phyloP scores from a whole-genome alignment of 1,140 invertebrate species.

The Procambarus virginalis region DNA sequence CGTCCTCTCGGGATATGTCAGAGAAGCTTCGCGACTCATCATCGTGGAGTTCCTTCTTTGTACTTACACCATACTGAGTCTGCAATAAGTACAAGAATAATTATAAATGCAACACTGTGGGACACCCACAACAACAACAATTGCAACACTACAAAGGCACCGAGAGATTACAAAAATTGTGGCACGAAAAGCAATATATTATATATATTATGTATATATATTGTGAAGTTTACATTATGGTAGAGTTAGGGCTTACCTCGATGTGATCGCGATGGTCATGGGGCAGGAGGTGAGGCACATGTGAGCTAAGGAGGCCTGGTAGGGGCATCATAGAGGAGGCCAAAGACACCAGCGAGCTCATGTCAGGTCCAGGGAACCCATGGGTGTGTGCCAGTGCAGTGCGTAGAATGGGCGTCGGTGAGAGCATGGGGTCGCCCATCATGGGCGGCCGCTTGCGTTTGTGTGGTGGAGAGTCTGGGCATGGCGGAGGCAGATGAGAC shows the following conservation, averaged over 20 bases:
- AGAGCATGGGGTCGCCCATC: slow-evolving; percentile 73
- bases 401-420: slow-evolving; percentile 71
- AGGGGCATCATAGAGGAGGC: slow-evolving; percentile 76
- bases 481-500: slow-evolving; percentile 55
- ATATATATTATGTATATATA: no score
- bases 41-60: slow-evolving; percentile 59
- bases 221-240: no score
- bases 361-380: slow-evolving; percentile 79
- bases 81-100: not conserved
- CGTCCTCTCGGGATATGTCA: slow-evolving; percentile 54
- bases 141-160: not conserved
- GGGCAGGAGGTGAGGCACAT: slow-evolving; percentile 47
- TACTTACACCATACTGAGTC: slow-evolving; percentile 23
- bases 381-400: slow-evolving; percentile 76
- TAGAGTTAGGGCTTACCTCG: slow-evolving; percentile 41
- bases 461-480: slow-evolving; percentile 63
- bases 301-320: slow-evolving; percentile 63
- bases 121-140: not conserved
- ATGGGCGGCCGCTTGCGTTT: slow-evolving; percentile 60
- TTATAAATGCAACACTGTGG: no score
- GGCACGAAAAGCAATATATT: no score
- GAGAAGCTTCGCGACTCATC: slow-evolving; percentile 38
- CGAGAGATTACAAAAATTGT: no score
- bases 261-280: slow-evolving; percentile 53
- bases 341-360: slow-evolving; percentile 76